Evolutionary conservation across 2,113 vertebrate genomes (phyloP), one percentile per base, ranked within the genome.

Genomic region (Hymenochirus boettgeri): DNA sequence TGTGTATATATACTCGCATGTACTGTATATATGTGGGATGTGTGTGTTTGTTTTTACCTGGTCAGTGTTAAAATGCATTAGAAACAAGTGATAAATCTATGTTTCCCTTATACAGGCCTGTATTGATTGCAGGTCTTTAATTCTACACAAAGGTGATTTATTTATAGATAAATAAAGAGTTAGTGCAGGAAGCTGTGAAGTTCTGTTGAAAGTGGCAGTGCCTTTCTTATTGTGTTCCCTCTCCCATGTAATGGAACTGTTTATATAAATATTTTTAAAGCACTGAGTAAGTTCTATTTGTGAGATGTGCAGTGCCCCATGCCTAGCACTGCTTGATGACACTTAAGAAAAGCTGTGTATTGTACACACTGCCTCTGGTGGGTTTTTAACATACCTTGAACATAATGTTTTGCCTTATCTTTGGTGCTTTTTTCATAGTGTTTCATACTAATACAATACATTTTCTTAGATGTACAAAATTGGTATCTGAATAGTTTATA

Each of bases 161-260:
- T 56, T 71, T 79, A 80, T 74, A 77, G 78, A 79, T 69, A 51
- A 71, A 63, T 76, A 71, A 72, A 18, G 72, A 72, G 54, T 74
- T 90, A 88, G 13, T 86, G 91, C 83, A 75, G 71, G 77, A 89
- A 85, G 88, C 90, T 92, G 88, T 82, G 85, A 89, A 82, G 88
- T 91, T 82, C 18, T 86, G 87, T 87, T 82, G 82, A 92, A 93
- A 91, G 90, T 81, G 89, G 93, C 93, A 95, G 93, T 96, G 95
- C 95, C 94, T 98, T 92, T 86, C 75, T 76, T 89, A 79, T 83
- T 93, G 91, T 79, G 82, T 42, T 17, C 2, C 83, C 80, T 85
- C 82, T 85, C 80, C 82, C 86, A 77, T 74, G 83, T 81, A 80
- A 76, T 75, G 87, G 88, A 88, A 79, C 86, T 80, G 81, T 88